Base-by-base conservation (phyloP, 2,888 invertebrate species). In the Mesorhabditis sp. region DNA sequence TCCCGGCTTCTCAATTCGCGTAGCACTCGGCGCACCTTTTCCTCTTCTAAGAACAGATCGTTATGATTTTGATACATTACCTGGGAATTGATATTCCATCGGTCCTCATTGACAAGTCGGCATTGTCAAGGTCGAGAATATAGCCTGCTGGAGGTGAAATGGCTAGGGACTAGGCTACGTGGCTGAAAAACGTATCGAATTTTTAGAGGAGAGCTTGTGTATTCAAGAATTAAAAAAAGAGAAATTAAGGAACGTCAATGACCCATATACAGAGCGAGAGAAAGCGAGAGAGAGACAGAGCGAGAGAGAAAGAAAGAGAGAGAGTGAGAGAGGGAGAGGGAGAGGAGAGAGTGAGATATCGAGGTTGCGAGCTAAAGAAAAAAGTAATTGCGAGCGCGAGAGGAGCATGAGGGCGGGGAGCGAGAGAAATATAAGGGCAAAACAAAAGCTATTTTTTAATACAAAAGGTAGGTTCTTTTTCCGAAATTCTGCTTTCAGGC, bases 21-120 rank as follows among this genome's bases (percentile, higher is more conserved):
- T 61, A 83, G 72, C 61, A 80, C 78, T 67, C 71, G 75, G 67
- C 82, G 80, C 70, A 83, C 78, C 73, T 76, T 75, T 66, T 81
- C 79, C 70, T 80, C 81, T 77, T 82, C 77, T 76, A 69, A 62
- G n/a, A 50, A 50, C 58, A 50, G 7, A 50, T 50, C n/a, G 58
- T 13, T 50, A 2, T 50, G 58, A 50, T 50, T 50, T 10, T 50
- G 58, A 50, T 50, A 13, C 1, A 13, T n/a, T 50, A 50, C 58
- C 58, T 50, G 58, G 58, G n/a, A 50, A 50, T 50, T 10, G 58
- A 50, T 50, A 50, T 50, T 50, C 58, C 58, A 50, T 50, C 58
- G 58, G n/a, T 50, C n/a, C 58, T 10, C 58, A 50, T 50, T 50
- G n/a, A 50, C 58, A n/a, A 50, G 10, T 13, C 7, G 7, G n/a